A percentile compares a stretch with the other conserved stretches of the same genome.
Evolutionary conservation across 2,797 vertebrate genomes (phyloP).

Genomic region (Buceros bicornis): DNA sequence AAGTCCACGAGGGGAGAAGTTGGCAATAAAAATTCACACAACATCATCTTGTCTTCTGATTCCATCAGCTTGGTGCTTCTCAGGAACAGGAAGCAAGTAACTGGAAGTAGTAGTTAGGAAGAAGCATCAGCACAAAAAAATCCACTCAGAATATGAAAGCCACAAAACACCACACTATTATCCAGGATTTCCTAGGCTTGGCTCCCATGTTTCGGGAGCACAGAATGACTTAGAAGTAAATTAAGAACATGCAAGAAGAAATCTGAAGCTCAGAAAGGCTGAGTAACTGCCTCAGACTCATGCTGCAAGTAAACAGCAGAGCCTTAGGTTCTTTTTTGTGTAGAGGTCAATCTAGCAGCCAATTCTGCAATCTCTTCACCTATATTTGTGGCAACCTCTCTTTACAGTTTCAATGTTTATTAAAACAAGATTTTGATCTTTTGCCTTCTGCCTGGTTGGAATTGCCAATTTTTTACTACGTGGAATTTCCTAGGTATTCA

Average conservation of each 20-base stretch:
- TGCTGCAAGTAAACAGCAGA: neutral
- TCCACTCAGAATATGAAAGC: neutral
- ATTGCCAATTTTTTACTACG: accelerated
- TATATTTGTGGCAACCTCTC: neutral
- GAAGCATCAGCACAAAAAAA: neutral
- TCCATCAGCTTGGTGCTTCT: neutral
- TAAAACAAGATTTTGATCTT: neutral
- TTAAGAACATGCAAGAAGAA: neutral
- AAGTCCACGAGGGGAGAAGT: neutral
- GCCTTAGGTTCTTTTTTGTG: neutral
- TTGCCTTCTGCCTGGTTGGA: neutral
- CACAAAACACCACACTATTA: neutral
- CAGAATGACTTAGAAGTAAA: neutral
- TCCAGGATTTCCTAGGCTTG: neutral
- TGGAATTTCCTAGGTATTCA: neutral
- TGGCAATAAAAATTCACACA: neutral
- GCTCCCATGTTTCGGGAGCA: neutral
- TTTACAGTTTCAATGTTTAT: neutral
- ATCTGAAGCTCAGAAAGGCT: neutral
- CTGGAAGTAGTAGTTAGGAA: neutral
- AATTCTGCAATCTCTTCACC: neutral
- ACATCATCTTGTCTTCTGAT: neutral
- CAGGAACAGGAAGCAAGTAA: neutral
- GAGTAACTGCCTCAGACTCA: neutral
- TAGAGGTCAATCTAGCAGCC: neutral